Base-by-base conservation (phyloP, 2,797 vertebrate species). In the Crenuchus spilurus region DNA sequence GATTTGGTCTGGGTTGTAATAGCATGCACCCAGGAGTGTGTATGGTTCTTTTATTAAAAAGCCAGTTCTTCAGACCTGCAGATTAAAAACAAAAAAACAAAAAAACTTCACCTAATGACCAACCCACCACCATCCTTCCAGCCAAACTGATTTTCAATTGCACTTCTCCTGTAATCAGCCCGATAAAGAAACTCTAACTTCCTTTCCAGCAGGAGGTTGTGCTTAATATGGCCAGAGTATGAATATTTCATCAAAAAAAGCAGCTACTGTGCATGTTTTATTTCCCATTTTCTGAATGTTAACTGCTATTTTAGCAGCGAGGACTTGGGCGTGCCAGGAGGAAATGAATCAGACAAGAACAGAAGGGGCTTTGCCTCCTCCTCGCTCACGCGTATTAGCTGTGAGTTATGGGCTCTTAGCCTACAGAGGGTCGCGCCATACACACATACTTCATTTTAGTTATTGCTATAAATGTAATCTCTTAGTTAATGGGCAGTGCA, bases 321-420 rank as follows among this genome's bases (percentile, higher is more conserved):
- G 33, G 20, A 44, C 83, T 85, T 84, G 87, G 85, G 88, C 81
- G 84, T 86, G 82, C 72, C 84, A 41, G 88, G 86, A 88, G 88
- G 88, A 89, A 91, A 91, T 88, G 84, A 89, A 87, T 57, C 76
- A 83, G 83, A 85, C 88, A 62, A 85, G 81, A 82, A 79, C 83
- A 86, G 87, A 82, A 89, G 82, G 87, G 84, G 82, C 74, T 22
- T 81, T 82, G 84, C 84, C 88, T 71, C 46, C 55, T 44, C 55
- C 83, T 76, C 82, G 86, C 77, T 16, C 79, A 84, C 84, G 88
- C 90, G 87, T 83, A 91, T 92, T 92, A 92, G 88, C 87, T 84
- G 88, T 88, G 87, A 90, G 79, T 84, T 85, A 90, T 86, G 87
- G 84, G 79, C 84, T 81, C 72, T 71, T 78, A 6, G 80, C 78